Evolutionary conservation across 2,888 invertebrate genomes (phyloP).

Genomic region (Mimumesa dahlbomi): DNA sequence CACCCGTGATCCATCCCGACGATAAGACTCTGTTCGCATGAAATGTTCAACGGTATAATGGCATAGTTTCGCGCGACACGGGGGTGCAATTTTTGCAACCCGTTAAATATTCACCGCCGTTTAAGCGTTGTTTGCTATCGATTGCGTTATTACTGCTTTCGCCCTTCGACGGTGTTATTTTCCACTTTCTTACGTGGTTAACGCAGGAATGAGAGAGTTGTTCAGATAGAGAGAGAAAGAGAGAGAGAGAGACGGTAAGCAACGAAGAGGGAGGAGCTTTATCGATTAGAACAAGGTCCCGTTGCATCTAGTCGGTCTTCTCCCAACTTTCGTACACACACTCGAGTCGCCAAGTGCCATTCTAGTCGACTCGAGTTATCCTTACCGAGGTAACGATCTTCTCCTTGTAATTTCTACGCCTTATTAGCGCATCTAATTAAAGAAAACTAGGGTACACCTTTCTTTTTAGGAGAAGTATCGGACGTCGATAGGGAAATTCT

Average conservation of each 20-base stretch:
- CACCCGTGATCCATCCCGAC: no score
- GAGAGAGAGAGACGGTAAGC: not conserved
- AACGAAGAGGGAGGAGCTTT: constrained; percentile 27
- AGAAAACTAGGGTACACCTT: no score
- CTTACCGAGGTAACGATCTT: not conserved
- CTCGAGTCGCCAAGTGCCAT: not conserved
- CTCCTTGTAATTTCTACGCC: not conserved
- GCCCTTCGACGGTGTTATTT: not conserved
- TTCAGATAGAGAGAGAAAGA: not conserved
- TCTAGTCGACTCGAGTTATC: not conserved
- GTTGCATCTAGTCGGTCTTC: constrained; percentile 22
- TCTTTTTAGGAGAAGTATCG: no score
- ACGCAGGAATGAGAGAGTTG: no score
- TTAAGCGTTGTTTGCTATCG: no score
- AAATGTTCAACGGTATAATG: no score
- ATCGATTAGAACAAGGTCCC: constrained; percentile 30
- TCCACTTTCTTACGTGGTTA: not conserved
- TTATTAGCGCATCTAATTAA: not conserved
- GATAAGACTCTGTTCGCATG: no score
- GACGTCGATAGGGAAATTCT: no score
- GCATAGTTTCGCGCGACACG: no score
- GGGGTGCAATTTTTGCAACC: not conserved
- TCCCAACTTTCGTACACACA: constrained; percentile 13
- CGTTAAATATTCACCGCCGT: not conserved
- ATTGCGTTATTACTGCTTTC: not conserved